These are phyloP conservation scores for Drosophila histrio DNA, from an alignment of 2,888 invertebrate species.

Conservation along the genomic window DNA sequence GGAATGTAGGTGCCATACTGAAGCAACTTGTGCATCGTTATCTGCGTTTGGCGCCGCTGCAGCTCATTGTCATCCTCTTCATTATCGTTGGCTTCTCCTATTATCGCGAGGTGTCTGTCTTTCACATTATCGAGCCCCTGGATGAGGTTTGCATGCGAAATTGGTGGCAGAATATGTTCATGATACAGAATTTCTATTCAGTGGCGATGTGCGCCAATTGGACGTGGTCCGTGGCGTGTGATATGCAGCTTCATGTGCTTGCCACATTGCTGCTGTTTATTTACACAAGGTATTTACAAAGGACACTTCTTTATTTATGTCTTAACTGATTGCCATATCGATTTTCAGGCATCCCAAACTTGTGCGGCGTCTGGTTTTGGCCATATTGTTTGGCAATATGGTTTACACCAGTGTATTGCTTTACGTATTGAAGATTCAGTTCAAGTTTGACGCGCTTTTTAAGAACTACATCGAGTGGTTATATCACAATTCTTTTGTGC, in stretches of 20 bases:
- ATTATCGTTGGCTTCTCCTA: slow-evolving; percentile 22
- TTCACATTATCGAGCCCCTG: slow-evolving; percentile 36
- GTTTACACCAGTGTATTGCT: not conserved
- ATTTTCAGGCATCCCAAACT: slow-evolving; percentile 19
- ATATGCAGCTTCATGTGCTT: slow-evolving; percentile 50
- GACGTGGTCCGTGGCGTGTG: slow-evolving; percentile 59
- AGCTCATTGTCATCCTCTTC: slow-evolving; percentile 30
- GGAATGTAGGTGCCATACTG: slow-evolving; percentile 12
- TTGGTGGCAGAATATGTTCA: slow-evolving; percentile 39
- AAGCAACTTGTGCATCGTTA: slow-evolving; percentile 44
- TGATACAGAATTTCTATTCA: slow-evolving; percentile 47
- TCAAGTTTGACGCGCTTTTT: slow-evolving; percentile 16
- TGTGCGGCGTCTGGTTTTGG: slow-evolving; percentile 5
- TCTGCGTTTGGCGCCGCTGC: slow-evolving; percentile 44
- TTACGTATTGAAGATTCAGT: not conserved
- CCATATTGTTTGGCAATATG: slow-evolving; percentile 12
- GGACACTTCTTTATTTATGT: not conserved
- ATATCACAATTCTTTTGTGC: slow-evolving; percentile 33
- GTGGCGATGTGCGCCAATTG: slow-evolving; percentile 41
- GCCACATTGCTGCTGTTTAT: slow-evolving; percentile 48
- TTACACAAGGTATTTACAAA: slow-evolving; percentile 19
- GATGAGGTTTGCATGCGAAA: slow-evolving; percentile 33
- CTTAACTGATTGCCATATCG: not conserved
- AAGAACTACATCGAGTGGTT: not conserved
- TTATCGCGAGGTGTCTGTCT: slow-evolving; percentile 39